These are phyloP conservation scores for Micrasema longulum DNA, from an alignment of 1,140 invertebrate species.

Conservation along the genomic window DNA sequence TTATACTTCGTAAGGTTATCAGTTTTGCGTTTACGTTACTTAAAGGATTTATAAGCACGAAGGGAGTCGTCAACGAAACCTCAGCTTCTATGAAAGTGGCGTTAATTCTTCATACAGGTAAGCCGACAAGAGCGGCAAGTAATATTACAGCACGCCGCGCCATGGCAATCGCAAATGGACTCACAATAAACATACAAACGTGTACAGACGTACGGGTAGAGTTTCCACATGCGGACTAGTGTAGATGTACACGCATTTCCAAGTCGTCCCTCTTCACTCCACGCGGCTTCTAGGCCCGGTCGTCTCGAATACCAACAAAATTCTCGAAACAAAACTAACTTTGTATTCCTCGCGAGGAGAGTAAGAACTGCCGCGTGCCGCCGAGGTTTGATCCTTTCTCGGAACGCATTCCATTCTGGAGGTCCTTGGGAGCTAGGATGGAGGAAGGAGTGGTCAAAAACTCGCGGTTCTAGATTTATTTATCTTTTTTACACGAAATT, in stretches of 20 bases:
- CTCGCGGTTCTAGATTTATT: constrained; percentile 7
- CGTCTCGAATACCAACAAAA: constrained; percentile 43
- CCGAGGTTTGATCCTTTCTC: constrained; percentile 47
- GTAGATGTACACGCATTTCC: neutral
- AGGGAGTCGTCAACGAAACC: neutral
- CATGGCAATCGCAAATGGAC: constrained; percentile 6
- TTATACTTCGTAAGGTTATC: no score
- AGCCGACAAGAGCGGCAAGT: neutral
- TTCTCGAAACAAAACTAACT: constrained; percentile 49
- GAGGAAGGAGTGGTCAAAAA: neutral
- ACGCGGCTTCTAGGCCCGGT: no score
- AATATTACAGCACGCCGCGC: constrained; percentile 11
- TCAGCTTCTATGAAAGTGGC: neutral
- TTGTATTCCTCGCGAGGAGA: constrained; percentile 44
- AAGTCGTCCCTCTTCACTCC: constrained; percentile 18
- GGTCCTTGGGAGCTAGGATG: constrained; percentile 37
- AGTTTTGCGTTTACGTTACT: no score
- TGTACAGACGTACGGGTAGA: neutral
- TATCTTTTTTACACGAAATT: neutral
- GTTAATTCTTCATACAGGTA: neutral
- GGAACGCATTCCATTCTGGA: constrained; percentile 48
- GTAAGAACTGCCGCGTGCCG: constrained; percentile 43
- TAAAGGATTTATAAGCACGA: no score
- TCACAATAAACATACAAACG: constrained; percentile 13
- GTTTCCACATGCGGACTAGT: neutral